Evolutionary conservation across 2,888 invertebrate species (phyloP).

Genomic region (Cyclophora punctaria): DNA sequence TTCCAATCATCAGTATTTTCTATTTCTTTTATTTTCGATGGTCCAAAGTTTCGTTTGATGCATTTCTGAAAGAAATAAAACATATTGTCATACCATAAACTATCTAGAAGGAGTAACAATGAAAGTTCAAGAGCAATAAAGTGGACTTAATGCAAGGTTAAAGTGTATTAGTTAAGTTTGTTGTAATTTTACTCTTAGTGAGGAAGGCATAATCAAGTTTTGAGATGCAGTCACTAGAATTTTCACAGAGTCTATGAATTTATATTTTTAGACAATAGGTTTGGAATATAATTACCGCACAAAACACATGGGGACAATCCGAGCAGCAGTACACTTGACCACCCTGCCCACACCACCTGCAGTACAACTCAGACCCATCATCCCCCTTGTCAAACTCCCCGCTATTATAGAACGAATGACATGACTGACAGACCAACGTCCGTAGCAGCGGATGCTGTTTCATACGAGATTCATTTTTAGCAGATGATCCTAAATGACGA

Average conservation of each 20-base stretch:
- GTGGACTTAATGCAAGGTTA: no score
- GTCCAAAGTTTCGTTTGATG: slow-evolving; percentile 82
- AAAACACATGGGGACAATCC: slow-evolving; percentile 82
- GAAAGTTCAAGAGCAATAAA: no score
- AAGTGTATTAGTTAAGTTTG: no score
- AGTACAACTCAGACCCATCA: slow-evolving; percentile 88
- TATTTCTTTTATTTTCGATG: slow-evolving; percentile 79
- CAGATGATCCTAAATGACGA: slow-evolving; percentile 82
- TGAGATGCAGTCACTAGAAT: no score
- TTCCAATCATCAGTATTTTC: slow-evolving; percentile 87
- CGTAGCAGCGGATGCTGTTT: slow-evolving; percentile 83
- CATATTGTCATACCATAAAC: no score
- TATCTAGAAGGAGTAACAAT: no score
- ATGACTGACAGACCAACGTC: slow-evolving; percentile 81
- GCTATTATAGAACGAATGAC: slow-evolving; percentile 85
- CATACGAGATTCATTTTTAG: slow-evolving; percentile 77
- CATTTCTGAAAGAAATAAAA: slow-evolving; percentile 73
- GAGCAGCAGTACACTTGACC: slow-evolving; percentile 87
- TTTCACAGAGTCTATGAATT: no score
- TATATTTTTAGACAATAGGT: no score
- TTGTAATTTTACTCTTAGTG: no score
- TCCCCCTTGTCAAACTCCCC: slow-evolving; percentile 89
- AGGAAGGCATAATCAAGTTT: no score
- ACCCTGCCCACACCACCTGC: slow-evolving; percentile 89
- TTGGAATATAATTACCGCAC: slow-evolving; percentile 64